Percentiles rank a stretch among this genome's conserved stretches.
These are phyloP conservation scores for Engraulis encrasicolus DNA, from an alignment of 2,113 vertebrate species.

Conservation along the genomic window DNA sequence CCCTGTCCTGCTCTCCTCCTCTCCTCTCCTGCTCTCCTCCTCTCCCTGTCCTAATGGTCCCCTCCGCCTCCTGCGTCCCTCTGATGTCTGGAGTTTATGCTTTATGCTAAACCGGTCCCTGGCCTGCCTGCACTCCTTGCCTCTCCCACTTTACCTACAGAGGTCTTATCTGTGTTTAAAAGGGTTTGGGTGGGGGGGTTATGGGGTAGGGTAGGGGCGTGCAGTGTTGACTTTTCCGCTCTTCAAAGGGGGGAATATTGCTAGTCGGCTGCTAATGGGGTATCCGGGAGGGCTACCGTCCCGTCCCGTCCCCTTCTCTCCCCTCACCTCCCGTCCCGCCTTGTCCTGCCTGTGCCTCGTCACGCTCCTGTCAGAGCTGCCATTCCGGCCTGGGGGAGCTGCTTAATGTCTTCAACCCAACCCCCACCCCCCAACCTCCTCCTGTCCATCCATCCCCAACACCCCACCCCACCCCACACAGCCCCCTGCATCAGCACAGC, in stretches of 20 bases:
- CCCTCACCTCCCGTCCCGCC: too few species aligned
- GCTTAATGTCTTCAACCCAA: constrained; percentile 64
- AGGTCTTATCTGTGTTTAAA: constrained; percentile 68
- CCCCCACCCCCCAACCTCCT: neutral
- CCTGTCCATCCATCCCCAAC: too few species aligned
- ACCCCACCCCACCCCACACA: too few species aligned
- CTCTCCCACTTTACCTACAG: constrained; percentile 25
- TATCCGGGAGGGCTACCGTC: constrained; percentile 73
- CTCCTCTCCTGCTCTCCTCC: neutral
- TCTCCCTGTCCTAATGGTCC: too few species aligned
- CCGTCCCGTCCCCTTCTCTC: too few species aligned
- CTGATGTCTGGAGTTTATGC: too few species aligned
- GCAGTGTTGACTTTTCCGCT: constrained; percentile 75
- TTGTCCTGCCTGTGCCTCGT: constrained; percentile 74
- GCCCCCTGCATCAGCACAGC: too few species aligned
- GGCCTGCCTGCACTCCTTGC: neutral
- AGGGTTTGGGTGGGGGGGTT: constrained; percentile 48
- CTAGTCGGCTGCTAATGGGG: constrained; percentile 71
- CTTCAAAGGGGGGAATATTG: constrained; percentile 74
- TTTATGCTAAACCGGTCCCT: neutral
- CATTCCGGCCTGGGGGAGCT: constrained; percentile 60
- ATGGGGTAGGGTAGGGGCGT: neutral
- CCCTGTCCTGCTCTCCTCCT: neutral
- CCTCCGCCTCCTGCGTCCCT: too few species aligned
- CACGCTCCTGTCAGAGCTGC: constrained; percentile 68